These are phyloP conservation scores for Eurypyga helias DNA, from an alignment of 2,113 vertebrate species.

Conservation along the genomic window DNA sequence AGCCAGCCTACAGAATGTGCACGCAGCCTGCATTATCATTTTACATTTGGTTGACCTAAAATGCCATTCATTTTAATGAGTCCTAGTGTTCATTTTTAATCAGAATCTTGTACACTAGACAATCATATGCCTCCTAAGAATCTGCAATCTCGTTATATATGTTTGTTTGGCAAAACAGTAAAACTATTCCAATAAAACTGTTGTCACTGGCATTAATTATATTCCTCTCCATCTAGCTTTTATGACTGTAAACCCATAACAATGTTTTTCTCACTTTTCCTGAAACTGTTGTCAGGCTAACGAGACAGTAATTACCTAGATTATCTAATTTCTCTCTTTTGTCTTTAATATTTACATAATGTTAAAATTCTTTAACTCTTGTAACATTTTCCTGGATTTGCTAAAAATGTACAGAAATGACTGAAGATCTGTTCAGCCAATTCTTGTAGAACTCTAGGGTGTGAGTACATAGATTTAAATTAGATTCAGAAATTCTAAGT, in stretches of 20 bases:
- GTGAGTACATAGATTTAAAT: not conserved
- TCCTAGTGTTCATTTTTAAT: not conserved
- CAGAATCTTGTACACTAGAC: not conserved
- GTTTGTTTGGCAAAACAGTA: not conserved
- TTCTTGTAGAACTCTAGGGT: not conserved
- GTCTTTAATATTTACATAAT: not conserved
- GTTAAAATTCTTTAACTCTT: not conserved
- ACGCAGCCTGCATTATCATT: not conserved
- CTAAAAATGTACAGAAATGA: not conserved
- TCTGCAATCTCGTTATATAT: not conserved
- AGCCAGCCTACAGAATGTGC: not conserved
- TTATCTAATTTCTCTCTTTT: not conserved
- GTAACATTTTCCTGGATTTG: not conserved
- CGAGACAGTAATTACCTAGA: not conserved
- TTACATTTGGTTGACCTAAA: not conserved
- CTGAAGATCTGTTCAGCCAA: not conserved
- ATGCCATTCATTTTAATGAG: not conserved
- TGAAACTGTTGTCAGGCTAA: not conserved
- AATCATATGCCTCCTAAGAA: not conserved
- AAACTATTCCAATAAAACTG: not conserved
- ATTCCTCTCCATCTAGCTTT: not conserved
- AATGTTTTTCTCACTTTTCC: not conserved
- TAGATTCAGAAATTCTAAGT: not conserved
- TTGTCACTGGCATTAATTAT: not conserved
- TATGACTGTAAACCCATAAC: not conserved